Base-by-base conservation (phyloP, 2,113 vertebrate species). In the Eonycteris spelaea region DNA sequence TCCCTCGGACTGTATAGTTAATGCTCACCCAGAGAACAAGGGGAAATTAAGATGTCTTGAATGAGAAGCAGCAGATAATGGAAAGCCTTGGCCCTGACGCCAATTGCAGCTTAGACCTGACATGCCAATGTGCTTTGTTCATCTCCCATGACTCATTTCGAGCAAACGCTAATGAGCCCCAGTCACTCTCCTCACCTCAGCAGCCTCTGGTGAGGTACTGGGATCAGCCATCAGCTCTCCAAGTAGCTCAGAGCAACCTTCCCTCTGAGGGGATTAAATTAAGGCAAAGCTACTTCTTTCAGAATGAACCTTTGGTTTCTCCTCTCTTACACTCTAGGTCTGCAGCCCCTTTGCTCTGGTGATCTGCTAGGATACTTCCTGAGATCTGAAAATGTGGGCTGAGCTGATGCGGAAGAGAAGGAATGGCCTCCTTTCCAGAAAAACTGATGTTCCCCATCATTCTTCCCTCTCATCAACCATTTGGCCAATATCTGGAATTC, bases 11-110 rank as follows among this genome's bases (percentile, higher is more conserved):
- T 88, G 2, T 84, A 14, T 21, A 74, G 79, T 88, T 96, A 96
- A 78, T 45, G 75, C 35, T 96, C 96, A 79, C 26, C 79, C 21
- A 40, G 53, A 70, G 77, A 92, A 63, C n/a, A 96, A 94, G 10
- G 30, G 30, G 9, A 26, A 97, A 95, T 97, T 98, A 96, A 95
- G 57, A 91, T 85, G 68, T 96, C 96, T 97, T 35, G 24, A 55
- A 94, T 24, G 85, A 97, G 90, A 45, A 97, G 73, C 74, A 97
- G 94, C 51, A 96, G 85, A 93, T 83, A 97, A 90, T 0, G 0
- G 51, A 18, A 96, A 95, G 65, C 73, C 48, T 67, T 85, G 67
- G 95, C 87, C 55, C 88, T 78, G 91, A 79, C 33, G 26, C 55
- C 86, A 93, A 18, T 16, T 95, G 22, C 57, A 45, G 73, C 90